Percentiles rank a stretch among this genome's conserved stretches.
Conservation (phyloP, 1,140 invertebrate genomes). For the Heliconius nattereri region DNA sequence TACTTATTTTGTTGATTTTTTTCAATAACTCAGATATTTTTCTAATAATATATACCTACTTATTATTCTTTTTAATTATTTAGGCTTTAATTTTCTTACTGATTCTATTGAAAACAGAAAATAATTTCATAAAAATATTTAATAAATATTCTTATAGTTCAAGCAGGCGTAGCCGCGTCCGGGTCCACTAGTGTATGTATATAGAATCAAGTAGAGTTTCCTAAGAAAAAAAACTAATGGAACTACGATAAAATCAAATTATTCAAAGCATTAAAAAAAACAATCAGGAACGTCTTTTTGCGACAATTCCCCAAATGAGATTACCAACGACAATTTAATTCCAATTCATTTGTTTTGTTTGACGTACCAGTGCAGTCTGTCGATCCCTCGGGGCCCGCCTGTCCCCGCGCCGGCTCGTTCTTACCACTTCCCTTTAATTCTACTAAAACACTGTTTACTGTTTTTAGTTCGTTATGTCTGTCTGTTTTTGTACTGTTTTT, state of each 20-base stretch:
- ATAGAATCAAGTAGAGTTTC: too few relatives aligned
- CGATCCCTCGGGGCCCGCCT: slow-evolving; percentile 28
- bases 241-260: not conserved
- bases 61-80: too few relatives aligned
- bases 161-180: too few relatives aligned
- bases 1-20: too few relatives aligned
- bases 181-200: too few relatives aligned
- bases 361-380: slow-evolving; percentile 21
- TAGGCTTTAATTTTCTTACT: too few relatives aligned
- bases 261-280: not conserved
- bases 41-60: too few relatives aligned
- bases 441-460: slow-evolving; percentile 13
- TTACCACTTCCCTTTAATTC: slow-evolving; percentile 35
- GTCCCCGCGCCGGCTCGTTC: slow-evolving; percentile 18
- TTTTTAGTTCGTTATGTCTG: not conserved
- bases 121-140: too few relatives aligned
- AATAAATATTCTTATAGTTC: too few relatives aligned
- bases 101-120: too few relatives aligned
- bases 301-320: slow-evolving; percentile 29
- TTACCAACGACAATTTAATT: slow-evolving; percentile 44
- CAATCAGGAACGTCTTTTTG: slow-evolving; percentile 7
- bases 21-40: too few relatives aligned
- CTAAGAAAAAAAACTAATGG: not conserved
- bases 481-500: too few relatives aligned
- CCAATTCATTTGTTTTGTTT: slow-evolving; percentile 51